These are phyloP conservation scores for Coturnix japonica DNA, from an alignment of 2,113 vertebrate species.

Conservation along the genomic window DNA sequence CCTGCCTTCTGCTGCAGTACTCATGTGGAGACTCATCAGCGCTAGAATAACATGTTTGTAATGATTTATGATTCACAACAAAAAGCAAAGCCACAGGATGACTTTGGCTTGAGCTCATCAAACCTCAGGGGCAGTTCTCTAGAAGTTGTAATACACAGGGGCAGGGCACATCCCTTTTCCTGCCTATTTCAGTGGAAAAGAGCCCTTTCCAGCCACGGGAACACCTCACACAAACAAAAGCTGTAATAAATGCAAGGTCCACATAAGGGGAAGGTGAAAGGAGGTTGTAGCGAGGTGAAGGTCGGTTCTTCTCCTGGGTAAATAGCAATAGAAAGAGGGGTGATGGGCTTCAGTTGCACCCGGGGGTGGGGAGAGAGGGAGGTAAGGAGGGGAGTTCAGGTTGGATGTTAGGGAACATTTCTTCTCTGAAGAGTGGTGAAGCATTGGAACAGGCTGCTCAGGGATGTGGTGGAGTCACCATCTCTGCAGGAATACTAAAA, in stretches of 20 bases:
- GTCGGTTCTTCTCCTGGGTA: neutral
- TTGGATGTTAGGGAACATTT: too few species aligned
- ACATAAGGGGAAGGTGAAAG: fast-evolving
- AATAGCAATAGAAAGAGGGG: neutral
- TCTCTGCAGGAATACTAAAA: too few species aligned
- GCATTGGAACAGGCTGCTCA: too few species aligned
- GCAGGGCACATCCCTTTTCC: neutral
- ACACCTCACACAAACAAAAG: neutral
- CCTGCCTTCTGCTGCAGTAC: neutral
- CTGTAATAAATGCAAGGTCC: neutral
- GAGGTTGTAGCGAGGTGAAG: neutral
- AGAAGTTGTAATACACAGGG: neutral
- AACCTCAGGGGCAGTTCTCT: neutral
- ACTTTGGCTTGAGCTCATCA: neutral
- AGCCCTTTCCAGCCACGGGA: neutral
- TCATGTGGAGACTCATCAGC: neutral
- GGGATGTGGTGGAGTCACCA: too few species aligned
- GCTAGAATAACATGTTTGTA: neutral
- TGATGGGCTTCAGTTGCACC: neutral
- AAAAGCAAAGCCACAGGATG: neutral
- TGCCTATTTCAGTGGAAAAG: neutral
- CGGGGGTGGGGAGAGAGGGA: too few species aligned
- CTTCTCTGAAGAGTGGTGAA: too few species aligned
- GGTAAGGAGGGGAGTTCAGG: too few species aligned
- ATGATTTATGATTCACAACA: neutral